Evolutionary conservation across 2,888 invertebrate genomes (phyloP).

Genomic region (Acronicta alni): DNA sequence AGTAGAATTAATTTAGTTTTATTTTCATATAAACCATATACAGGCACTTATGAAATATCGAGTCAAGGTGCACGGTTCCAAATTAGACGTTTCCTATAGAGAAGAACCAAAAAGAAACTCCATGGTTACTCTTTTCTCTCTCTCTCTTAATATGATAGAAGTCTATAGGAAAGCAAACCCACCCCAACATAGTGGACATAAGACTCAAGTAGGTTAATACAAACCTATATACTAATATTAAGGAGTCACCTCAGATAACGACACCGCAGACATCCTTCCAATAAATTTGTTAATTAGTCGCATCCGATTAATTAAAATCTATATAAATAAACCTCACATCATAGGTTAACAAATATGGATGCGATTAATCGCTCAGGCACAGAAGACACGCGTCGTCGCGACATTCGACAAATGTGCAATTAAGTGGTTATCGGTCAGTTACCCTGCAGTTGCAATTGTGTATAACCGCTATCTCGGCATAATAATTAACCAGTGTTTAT

Average conservation of each 20-base stretch:
- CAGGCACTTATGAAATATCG: too few species aligned
- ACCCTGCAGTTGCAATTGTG: slow-evolving; percentile 46
- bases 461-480: slow-evolving; percentile 39
- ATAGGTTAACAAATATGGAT: slow-evolving; percentile 17
- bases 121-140: too few species aligned
- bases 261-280: slow-evolving; percentile 5
- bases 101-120: too few species aligned
- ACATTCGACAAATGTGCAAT: slow-evolving; percentile 39
- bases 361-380: slow-evolving; percentile 32
- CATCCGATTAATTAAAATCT: slow-evolving; percentile 21
- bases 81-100: too few species aligned
- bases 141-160: too few species aligned
- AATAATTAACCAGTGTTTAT: slow-evolving; percentile 46
- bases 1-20: too few species aligned
- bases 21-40: too few species aligned
- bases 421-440: slow-evolving; percentile 53
- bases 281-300: slow-evolving; percentile 10
- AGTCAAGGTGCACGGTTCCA: too few species aligned
- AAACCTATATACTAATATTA: not conserved
- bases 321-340: slow-evolving; percentile 9
- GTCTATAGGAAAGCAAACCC: too few species aligned
- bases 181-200: too few species aligned
- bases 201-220: too few species aligned
- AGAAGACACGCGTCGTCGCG: slow-evolving; percentile 7
- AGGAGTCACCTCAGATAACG: not conserved